phyloP scores from a whole-genome alignment of 1,140 invertebrate species.

The Adelges cooleyi region DNA sequence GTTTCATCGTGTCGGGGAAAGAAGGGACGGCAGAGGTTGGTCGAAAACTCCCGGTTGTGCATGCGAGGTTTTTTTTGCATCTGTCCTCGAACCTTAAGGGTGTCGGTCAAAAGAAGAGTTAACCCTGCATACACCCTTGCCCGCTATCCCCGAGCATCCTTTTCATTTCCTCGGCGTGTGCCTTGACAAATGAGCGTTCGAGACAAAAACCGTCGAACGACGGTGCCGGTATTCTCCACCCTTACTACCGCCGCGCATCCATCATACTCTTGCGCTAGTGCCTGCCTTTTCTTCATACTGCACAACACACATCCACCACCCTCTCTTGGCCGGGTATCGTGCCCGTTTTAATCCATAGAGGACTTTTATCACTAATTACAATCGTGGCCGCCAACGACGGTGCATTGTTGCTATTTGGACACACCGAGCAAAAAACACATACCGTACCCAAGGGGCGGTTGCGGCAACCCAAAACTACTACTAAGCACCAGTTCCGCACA shows the following conservation, averaged over 20 bases:
- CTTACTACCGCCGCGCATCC: not conserved
- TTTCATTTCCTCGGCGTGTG: conserved; percentile 2
- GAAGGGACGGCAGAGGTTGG: no score
- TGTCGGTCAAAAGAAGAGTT: conserved; percentile 29
- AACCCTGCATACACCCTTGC: not conserved
- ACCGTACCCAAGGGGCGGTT: not conserved
- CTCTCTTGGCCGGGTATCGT: not conserved
- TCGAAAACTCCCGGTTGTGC: no score
- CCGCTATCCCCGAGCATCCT: not conserved
- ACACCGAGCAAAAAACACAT: conserved; percentile 18
- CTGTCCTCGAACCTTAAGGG: conserved; percentile 26
- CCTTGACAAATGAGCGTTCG: conserved; percentile 29
- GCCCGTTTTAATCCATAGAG: conserved; percentile 24
- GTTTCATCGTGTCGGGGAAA: no score
- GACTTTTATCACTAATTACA: conserved; percentile 28
- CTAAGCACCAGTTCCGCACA: no score
- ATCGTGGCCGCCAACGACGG: not conserved
- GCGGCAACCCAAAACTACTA: not conserved
- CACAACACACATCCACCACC: not conserved
- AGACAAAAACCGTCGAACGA: conserved; percentile 28
- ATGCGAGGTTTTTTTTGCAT: not conserved
- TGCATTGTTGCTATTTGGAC: conserved; percentile 10
- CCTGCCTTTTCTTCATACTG: conserved; percentile 20
- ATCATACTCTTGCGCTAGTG: not conserved
- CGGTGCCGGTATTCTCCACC: not conserved